Base-by-base conservation (phyloP, 2,113 vertebrate species). In the Pionites leucogaster region DNA sequence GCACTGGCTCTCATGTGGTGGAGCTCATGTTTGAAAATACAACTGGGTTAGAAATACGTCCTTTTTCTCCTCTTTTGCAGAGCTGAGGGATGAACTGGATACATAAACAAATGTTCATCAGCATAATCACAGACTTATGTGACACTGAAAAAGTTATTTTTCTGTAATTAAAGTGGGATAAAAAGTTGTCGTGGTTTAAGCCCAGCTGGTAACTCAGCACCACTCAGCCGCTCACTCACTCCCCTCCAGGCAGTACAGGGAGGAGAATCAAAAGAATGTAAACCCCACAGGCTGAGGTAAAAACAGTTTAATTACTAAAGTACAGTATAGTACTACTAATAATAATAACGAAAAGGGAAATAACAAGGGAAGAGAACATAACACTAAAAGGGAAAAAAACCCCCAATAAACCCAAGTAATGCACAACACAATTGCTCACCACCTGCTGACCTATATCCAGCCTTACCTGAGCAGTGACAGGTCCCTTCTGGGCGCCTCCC, bases 1-100 rank as follows among this genome's bases (percentile, higher is more conserved):
- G 59, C 53, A 47, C 23, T 65, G 77, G 44, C 39, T 94, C 52
- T 97, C 86, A 35, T 37, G 35, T 55, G 77, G 81, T 72, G 77
- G 72, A 90, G 80, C 77, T 95, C 62, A 82, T 68, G 80, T 62
- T 78, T 88, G 93, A 75, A 93, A 86, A 83, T 81, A 86, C 8
- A 78, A 16, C 5, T 2, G 31, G 41, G 57, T 82, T 78, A 94
- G 71, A 75, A 84, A 41, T 33, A 64, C 2, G 31, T 82, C 74
- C 25, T 44, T 88, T 63, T 80, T 23, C 15, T 70, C 29, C 55
- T 74, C 29, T 33, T 62, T 77, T 90, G 65, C 41, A 92, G 69
- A 82, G 55, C 55, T 50, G 24, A 81, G 16, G 29, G 13, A 25
- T 84, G 55, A 90, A 83, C 16, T 29, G 62, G 19, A 31, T 75